These are phyloP conservation scores for Folsomia candida DNA, from an alignment of 2,888 invertebrate genomes.

Conservation along the genomic window DNA sequence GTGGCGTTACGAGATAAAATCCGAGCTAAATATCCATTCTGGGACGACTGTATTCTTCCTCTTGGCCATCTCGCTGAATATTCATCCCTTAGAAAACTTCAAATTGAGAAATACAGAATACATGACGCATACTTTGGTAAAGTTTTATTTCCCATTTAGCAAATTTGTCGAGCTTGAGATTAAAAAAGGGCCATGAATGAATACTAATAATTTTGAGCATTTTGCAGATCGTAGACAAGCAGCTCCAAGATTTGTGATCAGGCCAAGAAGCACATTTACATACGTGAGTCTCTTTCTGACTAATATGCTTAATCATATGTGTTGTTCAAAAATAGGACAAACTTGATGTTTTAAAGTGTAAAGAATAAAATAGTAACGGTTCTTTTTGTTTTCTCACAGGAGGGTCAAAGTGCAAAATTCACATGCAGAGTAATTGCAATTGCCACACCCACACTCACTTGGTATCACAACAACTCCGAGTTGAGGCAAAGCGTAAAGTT, in stretches of 20 bases:
- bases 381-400: conserved; percentile 53
- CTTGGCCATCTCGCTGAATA: conserved; percentile 97
- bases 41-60: conserved; percentile 82
- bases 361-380: no score
- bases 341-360: no score
- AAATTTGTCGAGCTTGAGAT: no score
- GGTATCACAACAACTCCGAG: conserved; percentile 91
- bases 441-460: conserved; percentile 90
- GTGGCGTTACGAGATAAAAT: conserved; percentile 83
- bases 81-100: conserved; percentile 89
- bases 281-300: conserved; percentile 58
- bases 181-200: conserved; percentile 4
- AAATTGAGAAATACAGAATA: conserved; percentile 94
- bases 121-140: conserved; percentile 90
- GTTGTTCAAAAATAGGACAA: no score
- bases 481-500: conserved; percentile 95
- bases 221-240: conserved; percentile 88
- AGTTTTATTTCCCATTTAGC: background rate
- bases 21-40: conserved; percentile 74
- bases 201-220: conserved; percentile 12
- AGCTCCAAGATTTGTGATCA: conserved; percentile 95
- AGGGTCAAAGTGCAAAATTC: conserved; percentile 96
- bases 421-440: conserved; percentile 94
- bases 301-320: no score
- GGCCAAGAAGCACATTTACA: conserved; percentile 90